phyloP scores from a whole-genome alignment of 2,113 vertebrate species.

The Neotragus pygmaeus region DNA sequence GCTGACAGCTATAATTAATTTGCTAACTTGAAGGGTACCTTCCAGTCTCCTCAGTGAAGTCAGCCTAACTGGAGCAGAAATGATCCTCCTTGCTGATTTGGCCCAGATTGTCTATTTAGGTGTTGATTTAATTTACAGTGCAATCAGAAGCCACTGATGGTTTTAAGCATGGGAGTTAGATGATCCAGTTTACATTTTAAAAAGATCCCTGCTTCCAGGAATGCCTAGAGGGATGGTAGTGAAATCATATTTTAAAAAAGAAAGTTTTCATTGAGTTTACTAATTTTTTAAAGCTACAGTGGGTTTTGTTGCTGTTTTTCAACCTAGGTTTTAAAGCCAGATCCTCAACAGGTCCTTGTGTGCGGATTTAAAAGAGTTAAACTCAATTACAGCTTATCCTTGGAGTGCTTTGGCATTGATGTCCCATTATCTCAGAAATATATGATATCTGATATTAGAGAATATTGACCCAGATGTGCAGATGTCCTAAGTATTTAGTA shows the following conservation, averaged over 20 bases:
- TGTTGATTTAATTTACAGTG: neutral
- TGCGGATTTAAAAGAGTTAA: neutral
- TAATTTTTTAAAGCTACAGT: neutral
- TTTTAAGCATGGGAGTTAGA: neutral
- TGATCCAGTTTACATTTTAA: neutral
- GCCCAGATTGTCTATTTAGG: neutral
- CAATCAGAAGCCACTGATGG: neutral
- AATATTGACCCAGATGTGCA: neutral
- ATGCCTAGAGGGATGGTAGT: neutral
- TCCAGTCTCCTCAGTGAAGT: neutral
- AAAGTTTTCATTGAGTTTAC: neutral
- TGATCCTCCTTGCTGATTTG: neutral
- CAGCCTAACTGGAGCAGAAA: neutral
- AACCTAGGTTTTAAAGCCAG: neutral
- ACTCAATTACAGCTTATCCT: neutral
- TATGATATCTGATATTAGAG: neutral
- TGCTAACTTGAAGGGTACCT: neutral
- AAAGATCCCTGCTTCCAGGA: neutral
- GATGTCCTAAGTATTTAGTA: neutral
- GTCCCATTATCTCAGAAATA: neutral
- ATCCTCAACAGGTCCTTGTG: neutral
- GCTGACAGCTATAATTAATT: neutral
- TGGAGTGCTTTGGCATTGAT: neutral
- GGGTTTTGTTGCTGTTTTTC: neutral
- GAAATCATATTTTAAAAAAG: neutral